These are phyloP conservation scores for Conger conger DNA, from an alignment of 2,113 vertebrate genomes.

Conservation along the genomic window DNA sequence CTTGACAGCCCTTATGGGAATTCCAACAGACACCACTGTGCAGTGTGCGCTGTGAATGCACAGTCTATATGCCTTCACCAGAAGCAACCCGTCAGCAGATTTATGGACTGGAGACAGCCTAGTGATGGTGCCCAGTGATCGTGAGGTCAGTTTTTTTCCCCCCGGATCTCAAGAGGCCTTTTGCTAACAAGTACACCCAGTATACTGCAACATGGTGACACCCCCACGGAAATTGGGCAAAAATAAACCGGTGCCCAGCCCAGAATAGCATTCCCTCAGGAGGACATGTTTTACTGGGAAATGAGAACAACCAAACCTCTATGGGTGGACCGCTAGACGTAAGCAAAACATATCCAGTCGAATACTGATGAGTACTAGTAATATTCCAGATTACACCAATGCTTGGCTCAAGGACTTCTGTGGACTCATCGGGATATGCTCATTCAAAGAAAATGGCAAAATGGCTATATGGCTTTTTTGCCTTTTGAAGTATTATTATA, in stretches of 20 bases:
- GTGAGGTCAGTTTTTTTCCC: background rate
- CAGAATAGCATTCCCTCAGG: background rate
- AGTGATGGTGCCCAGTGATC: background rate
- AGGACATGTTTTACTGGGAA: background rate
- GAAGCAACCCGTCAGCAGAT: background rate
- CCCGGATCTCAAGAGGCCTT: background rate
- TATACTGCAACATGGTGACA: background rate
- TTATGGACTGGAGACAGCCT: background rate
- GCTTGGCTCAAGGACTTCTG: background rate
- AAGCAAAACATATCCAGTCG: background rate
- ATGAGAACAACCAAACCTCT: background rate
- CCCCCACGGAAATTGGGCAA: conserved; percentile 4
- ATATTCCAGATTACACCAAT: background rate
- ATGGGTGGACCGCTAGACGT: background rate
- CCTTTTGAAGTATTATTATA: too few species aligned
- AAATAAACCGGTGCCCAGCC: background rate
- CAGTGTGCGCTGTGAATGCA: background rate
- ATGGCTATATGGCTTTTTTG: too few species aligned
- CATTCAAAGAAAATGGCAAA: too few species aligned
- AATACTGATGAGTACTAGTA: background rate
- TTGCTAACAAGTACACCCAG: conserved; percentile 6
- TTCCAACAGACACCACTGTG: background rate
- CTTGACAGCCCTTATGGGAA: background rate
- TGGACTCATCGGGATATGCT: background rate
- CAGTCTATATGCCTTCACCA: background rate